phyloP scores from a whole-genome alignment of 1,140 invertebrate genomes.

The Drosophila biarmipes region DNA sequence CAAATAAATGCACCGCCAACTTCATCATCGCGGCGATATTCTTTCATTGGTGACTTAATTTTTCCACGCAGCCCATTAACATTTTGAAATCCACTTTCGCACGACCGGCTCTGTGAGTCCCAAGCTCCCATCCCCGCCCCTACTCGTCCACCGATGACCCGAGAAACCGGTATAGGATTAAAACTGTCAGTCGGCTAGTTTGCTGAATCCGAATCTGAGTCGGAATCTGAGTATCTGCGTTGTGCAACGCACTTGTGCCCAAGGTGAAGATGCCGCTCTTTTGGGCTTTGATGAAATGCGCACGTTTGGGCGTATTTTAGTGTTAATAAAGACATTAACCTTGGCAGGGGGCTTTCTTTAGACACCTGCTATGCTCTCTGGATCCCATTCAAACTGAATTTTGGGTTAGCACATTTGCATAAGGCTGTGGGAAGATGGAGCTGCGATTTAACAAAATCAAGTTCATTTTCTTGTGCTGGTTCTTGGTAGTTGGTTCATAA shows the following conservation, averaged over 20 bases:
- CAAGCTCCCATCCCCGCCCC: conserved; percentile 1
- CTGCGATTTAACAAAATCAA: conserved; percentile 1
- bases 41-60: conserved; percentile 41
- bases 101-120: conserved; percentile 3
- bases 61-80: conserved; percentile 40
- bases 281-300: conserved; percentile 17
- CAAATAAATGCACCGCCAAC: conserved; percentile 40
- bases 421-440: neutral
- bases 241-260: conserved; percentile 37
- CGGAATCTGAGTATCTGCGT: conserved; percentile 13
- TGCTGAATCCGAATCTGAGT: conserved; percentile 24
- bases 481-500: neutral
- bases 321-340: conserved; percentile 56
- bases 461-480: neutral
- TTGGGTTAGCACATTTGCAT: conserved; percentile 12
- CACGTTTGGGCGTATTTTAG: conserved; percentile 35
- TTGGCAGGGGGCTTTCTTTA: conserved; percentile 26
- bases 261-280: conserved; percentile 41
- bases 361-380: conserved; percentile 5
- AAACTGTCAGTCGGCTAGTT: conserved; percentile 27
- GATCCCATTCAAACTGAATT: conserved; percentile 1
- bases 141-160: neutral
- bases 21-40: conserved; percentile 13
- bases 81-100: conserved; percentile 56
- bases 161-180: conserved; percentile 59